Conservation (phyloP, 2,113 vertebrate genomes). For the Chunga burmeisteri region DNA sequence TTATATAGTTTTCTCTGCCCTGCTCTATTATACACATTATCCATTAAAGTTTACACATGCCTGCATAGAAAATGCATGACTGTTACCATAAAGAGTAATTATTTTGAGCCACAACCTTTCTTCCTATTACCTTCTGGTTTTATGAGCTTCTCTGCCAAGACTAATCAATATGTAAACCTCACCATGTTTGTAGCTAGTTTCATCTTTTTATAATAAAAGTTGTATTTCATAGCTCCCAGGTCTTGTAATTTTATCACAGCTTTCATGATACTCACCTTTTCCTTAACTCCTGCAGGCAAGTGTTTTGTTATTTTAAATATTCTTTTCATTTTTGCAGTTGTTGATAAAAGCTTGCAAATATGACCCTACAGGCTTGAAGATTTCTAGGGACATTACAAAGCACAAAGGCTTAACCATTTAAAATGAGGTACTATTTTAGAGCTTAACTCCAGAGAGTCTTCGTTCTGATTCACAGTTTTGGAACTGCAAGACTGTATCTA, state of each 20-base stretch:
- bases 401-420: not conserved
- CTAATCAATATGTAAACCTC: not conserved
- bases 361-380: not conserved
- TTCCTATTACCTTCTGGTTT: not conserved
- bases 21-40: not conserved
- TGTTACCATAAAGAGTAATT: not conserved
- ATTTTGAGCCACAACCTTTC: constrained; percentile 2
- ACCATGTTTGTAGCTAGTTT: not conserved
- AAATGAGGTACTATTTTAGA: not conserved
- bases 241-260: not conserved
- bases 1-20: not conserved
- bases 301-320: not conserved
- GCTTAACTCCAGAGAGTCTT: not conserved
- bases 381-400: not conserved
- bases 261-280: not conserved
- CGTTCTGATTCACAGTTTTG: not conserved
- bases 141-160: not conserved
- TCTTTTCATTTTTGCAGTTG: not conserved
- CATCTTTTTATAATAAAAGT: not conserved
- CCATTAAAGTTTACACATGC: not conserved
- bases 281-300: not conserved
- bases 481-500: not conserved
- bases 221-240: not conserved
- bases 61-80: not conserved
- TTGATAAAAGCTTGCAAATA: not conserved